Percentiles rank a stretch among this genome's conserved stretches.
Conservation (phyloP, 2,113 vertebrate species). For the Strix aluco region DNA sequence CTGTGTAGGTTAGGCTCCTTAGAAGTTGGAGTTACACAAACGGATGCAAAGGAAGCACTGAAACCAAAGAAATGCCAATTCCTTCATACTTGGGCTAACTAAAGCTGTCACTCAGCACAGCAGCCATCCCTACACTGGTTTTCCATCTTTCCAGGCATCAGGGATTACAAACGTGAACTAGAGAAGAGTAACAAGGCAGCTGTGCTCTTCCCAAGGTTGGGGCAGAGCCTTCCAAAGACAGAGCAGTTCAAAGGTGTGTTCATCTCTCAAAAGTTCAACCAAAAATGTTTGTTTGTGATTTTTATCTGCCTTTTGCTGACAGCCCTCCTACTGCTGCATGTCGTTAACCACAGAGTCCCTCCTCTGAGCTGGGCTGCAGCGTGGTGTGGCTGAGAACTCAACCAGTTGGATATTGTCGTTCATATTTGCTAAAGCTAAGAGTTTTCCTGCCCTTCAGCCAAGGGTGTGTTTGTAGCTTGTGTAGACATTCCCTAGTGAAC, state of each 20-base stretch:
- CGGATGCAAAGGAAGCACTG: neutral
- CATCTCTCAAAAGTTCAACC: neutral
- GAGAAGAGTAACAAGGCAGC: neutral
- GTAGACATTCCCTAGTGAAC: neutral
- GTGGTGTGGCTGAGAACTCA: neutral
- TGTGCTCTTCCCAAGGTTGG: neutral
- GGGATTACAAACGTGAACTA: neutral
- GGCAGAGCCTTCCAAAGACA: neutral
- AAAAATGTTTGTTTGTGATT: neutral
- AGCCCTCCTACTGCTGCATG: fast-evolving
- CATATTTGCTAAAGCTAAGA: neutral
- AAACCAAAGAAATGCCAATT: neutral
- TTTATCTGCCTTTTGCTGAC: neutral
- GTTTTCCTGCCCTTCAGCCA: neutral
- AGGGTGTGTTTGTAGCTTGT: neutral
- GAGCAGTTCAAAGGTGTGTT: neutral
- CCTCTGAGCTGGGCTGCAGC: neutral
- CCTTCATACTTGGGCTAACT: neutral
- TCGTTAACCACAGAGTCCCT: neutral
- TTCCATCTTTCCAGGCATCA: neutral
- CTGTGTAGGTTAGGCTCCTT: neutral
- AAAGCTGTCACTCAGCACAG: neutral
- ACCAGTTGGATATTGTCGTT: neutral
- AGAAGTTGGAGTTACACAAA: neutral
- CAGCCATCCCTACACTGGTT: neutral